These are phyloP conservation scores for Donacobius atricapilla DNA, from an alignment of 2,113 vertebrate genomes.

Conservation along the genomic window DNA sequence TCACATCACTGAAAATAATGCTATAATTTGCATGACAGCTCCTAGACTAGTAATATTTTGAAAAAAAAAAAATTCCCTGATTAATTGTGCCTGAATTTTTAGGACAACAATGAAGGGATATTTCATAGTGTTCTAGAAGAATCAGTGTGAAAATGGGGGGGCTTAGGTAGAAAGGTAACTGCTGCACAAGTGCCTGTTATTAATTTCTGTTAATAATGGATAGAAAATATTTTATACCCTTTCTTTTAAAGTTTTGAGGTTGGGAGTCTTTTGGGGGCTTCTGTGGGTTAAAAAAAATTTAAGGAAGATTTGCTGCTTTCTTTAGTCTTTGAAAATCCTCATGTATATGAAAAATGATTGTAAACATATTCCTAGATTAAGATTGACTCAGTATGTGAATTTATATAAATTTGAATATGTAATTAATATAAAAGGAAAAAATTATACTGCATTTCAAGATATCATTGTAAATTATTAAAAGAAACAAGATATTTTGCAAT, in stretches of 20 bases:
- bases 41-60: neutral
- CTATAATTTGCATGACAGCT: neutral
- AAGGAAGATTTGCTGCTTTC: neutral
- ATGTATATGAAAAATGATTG: neutral
- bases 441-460: neutral
- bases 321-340: neutral
- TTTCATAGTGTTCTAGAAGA: neutral
- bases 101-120: neutral
- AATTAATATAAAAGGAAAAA: neutral
- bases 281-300: neutral
- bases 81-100: neutral
- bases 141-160: rapidly evolving
- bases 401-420: neutral
- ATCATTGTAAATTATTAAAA: neutral
- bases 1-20: neutral
- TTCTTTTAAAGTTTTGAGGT: neutral
- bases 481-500: neutral
- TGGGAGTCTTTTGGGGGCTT: rapidly evolving
- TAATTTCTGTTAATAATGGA: neutral
- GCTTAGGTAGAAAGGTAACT: neutral
- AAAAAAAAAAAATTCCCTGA: neutral
- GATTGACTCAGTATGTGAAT: neutral
- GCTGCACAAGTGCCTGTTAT: neutral
- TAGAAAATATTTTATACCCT: neutral
- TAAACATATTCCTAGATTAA: neutral